A percentile compares a stretch with the other conserved stretches of the same genome.
Conservation (phyloP, 2,797 vertebrate species). For the Acanthiza pusilla region DNA sequence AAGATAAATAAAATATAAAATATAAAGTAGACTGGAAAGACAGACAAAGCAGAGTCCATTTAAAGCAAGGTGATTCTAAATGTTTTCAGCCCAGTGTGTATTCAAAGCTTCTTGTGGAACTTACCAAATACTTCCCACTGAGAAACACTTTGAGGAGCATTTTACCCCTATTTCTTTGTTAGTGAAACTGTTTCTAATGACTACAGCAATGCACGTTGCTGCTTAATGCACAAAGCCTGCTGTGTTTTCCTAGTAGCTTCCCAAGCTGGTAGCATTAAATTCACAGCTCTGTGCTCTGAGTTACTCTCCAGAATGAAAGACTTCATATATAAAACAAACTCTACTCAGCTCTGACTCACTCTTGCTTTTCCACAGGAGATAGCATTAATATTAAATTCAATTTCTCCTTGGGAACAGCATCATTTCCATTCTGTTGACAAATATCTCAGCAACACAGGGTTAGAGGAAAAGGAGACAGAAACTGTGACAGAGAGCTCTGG, state of each 20-base stretch:
- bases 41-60: neutral
- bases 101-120: neutral
- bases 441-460: conserved; percentile 51
- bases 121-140: neutral
- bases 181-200: neutral
- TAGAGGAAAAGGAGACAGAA: neutral
- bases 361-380: neutral
- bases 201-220: neutral
- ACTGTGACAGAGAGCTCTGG: neutral
- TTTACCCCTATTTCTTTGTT: neutral
- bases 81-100: neutral
- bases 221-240: conserved; percentile 17
- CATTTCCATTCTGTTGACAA: conserved; percentile 56
- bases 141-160: neutral
- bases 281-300: neutral
- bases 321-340: conserved; percentile 23
- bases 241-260: conserved; percentile 1
- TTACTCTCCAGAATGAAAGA: conserved; percentile 12
- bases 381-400: conserved; percentile 8
- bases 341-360: conserved; percentile 48
- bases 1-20: neutral
- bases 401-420: neutral
- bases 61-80: neutral
- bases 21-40: neutral
- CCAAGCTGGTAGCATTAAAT: neutral